Evolutionary conservation across 2,797 vertebrate genomes (phyloP).

Genomic region (Acanthiza pusilla): DNA sequence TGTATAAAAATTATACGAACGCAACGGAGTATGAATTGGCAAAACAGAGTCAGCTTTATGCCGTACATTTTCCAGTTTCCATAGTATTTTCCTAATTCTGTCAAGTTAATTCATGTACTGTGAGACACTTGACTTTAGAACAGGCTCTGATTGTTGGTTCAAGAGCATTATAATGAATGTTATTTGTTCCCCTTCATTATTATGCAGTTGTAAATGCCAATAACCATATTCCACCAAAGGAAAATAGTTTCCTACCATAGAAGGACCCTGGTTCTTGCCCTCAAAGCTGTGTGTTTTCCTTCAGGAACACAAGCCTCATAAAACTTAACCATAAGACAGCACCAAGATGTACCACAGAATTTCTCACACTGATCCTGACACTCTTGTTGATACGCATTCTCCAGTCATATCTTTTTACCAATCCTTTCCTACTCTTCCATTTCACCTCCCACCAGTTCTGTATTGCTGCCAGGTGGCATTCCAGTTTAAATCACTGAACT

Average conservation of each 20-base stretch:
- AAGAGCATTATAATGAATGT: background rate
- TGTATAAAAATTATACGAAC: constrained; percentile 40
- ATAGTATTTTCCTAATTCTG: constrained; percentile 42
- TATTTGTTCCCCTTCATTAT: constrained; percentile 5
- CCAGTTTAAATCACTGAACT: background rate
- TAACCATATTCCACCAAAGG: background rate
- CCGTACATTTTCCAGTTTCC: constrained; percentile 38
- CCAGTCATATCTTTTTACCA: background rate
- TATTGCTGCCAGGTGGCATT: background rate
- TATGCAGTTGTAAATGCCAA: background rate
- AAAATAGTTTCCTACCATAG: background rate
- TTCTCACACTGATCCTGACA: background rate
- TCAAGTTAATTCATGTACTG: constrained; percentile 54
- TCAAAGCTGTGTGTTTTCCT: background rate
- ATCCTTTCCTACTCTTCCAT: background rate
- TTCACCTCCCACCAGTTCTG: background rate
- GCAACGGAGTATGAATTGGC: constrained; percentile 20
- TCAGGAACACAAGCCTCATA: background rate
- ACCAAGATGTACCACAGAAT: background rate
- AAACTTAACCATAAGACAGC: background rate
- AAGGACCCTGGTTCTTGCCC: background rate
- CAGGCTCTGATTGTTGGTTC: constrained; percentile 12
- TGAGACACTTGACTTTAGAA: background rate
- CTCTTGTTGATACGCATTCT: background rate
- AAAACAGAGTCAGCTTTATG: constrained; percentile 45